phyloP scores from a whole-genome alignment of 2,797 vertebrate species.

The Oceanodroma leucorhoa region DNA sequence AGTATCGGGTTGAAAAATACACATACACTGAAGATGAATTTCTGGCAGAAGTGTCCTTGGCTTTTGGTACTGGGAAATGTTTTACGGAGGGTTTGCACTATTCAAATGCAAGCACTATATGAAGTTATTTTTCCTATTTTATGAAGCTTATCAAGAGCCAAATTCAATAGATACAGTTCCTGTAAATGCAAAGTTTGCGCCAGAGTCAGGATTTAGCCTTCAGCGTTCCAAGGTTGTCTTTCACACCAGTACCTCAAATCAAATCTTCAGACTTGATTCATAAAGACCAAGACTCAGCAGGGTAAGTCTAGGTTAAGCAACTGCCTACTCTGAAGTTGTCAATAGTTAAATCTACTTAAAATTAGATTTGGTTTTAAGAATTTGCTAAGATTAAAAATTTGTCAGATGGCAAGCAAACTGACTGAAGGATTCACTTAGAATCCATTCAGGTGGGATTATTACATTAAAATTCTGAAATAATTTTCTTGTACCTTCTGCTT shows the following conservation, averaged over 20 bases:
- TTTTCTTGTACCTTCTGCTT: not conserved
- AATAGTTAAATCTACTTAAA: not conserved
- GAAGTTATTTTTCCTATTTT: not conserved
- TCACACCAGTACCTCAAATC: not conserved
- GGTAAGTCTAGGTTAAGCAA: not conserved
- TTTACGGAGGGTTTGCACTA: not conserved
- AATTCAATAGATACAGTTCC: not conserved
- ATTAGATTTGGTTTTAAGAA: not conserved
- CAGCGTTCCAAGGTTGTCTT: not conserved
- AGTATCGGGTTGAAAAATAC: not conserved
- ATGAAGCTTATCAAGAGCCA: not conserved
- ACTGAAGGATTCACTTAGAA: not conserved
- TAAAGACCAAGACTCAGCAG: not conserved
- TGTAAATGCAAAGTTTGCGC: not conserved
- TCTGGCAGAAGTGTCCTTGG: not conserved
- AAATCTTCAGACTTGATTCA: not conserved
- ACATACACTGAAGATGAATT: not conserved
- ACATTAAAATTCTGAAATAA: not conserved
- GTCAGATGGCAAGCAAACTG: not conserved
- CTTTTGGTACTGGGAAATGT: not conserved
- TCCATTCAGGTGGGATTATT: not conserved
- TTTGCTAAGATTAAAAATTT: not conserved
- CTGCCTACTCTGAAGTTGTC: not conserved
- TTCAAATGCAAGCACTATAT: not conserved
- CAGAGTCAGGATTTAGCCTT: not conserved